Conservation (phyloP, 2,888 invertebrate species). For the Allygus modestus region DNA sequence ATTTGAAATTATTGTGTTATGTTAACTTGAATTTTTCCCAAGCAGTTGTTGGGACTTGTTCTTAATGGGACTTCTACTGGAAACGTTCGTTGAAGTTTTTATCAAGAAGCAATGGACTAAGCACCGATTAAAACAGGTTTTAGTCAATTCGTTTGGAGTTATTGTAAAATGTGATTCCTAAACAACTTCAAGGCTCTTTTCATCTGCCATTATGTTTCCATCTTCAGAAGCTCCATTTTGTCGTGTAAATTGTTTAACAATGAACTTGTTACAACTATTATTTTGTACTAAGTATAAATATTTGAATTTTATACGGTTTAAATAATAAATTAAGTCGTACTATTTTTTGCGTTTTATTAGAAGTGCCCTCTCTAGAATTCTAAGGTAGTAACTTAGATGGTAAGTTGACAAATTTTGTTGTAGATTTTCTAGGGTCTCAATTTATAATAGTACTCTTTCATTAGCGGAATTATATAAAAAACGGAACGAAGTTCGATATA, state of each 20-base stretch:
- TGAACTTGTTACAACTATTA: slow-evolving; percentile 39
- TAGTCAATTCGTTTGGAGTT: not conserved
- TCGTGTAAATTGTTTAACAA: slow-evolving; percentile 7
- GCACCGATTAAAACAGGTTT: slow-evolving; percentile 58
- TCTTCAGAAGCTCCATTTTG: slow-evolving; percentile 15
- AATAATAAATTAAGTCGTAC: slow-evolving; percentile 27
- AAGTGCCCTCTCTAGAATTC: not conserved
- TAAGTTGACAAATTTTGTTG: too few species aligned
- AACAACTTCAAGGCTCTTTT: slow-evolving; percentile 41
- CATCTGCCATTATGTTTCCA: slow-evolving; percentile 54
- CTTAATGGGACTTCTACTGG: slow-evolving; percentile 43
- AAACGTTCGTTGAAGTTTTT: slow-evolving; percentile 34
- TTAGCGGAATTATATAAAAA: too few species aligned
- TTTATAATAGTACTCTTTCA: too few species aligned
- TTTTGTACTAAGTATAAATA: slow-evolving; percentile 32
- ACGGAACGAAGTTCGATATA: too few species aligned
- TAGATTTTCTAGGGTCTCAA: too few species aligned
- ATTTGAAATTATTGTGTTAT: slow-evolving; percentile 40
- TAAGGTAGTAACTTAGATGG: too few species aligned
- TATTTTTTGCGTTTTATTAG: not conserved
- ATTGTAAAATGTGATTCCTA: slow-evolving; percentile 7
- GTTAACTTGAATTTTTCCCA: slow-evolving; percentile 44
- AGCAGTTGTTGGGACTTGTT: slow-evolving; percentile 55
- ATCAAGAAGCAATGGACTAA: slow-evolving; percentile 59
- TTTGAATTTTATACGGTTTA: slow-evolving; percentile 16